Evolutionary conservation across 2,888 invertebrate species (phyloP).

Genomic region (Antitype chi): DNA sequence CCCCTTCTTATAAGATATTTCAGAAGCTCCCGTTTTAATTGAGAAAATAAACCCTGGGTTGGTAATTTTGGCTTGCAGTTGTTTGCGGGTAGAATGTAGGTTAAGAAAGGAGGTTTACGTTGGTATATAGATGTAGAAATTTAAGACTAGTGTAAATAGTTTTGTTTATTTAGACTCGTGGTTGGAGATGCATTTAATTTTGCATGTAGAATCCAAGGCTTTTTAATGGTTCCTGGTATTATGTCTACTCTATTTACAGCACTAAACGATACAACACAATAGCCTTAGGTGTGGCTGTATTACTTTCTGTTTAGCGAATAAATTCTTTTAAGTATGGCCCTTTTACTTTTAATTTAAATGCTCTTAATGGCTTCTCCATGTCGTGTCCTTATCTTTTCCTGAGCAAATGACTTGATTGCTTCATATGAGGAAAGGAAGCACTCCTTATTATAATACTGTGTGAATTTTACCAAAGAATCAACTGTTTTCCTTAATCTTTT

Average conservation of each 20-base stretch:
- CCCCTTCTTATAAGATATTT: constrained; percentile 74
- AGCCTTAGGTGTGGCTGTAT: too few species aligned
- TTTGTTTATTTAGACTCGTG: neutral
- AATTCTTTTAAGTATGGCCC: neutral
- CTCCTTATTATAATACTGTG: neutral
- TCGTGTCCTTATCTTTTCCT: neutral
- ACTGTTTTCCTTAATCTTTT: neutral
- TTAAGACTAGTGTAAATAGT: constrained; percentile 21
- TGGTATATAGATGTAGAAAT: constrained; percentile 33
- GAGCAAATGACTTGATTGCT: too few species aligned
- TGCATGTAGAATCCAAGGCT: neutral
- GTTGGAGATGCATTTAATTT: neutral
- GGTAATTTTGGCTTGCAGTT: constrained; percentile 64
- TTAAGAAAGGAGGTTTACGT: constrained; percentile 39
- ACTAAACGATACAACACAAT: too few species aligned
- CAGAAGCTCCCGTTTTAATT: constrained; percentile 72
- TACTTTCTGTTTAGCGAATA: neutral
- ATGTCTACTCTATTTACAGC: too few species aligned
- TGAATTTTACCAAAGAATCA: too few species aligned
- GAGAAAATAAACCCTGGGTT: constrained; percentile 71
- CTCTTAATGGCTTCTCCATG: neutral
- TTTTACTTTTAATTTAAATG: neutral
- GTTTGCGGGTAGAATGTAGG: constrained; percentile 54
- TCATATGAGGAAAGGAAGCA: too few species aligned
- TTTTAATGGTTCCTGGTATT: too few species aligned